phyloP scores from a whole-genome alignment of 2,113 vertebrate species.

The Leptodactylus fuscus region DNA sequence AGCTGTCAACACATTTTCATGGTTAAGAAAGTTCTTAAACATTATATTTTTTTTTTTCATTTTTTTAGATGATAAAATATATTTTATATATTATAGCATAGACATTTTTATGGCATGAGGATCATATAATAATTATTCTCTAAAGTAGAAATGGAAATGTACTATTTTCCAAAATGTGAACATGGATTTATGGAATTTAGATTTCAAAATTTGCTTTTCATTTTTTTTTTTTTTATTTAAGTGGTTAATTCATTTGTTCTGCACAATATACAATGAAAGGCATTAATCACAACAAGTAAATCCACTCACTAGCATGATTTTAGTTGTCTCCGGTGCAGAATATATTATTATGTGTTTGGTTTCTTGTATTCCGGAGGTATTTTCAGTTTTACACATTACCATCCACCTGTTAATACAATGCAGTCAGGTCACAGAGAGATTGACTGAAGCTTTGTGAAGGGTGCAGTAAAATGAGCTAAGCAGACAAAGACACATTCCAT shows the following conservation, averaged over 20 bases:
- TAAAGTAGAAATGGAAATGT: neutral
- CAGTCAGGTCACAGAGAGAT: conserved; percentile 6
- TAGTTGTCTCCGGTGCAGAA: neutral
- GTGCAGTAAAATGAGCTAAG: conserved; percentile 23
- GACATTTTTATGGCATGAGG: too few relatives aligned
- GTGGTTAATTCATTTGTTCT: neutral
- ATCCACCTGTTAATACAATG: conserved; percentile 52
- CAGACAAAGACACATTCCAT: conserved; percentile 52
- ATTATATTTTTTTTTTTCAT: neutral
- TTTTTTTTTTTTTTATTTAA: neutral
- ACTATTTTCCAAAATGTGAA: neutral
- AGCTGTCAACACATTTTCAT: neutral
- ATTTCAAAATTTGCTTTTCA: neutral
- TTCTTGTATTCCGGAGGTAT: conserved; percentile 37
- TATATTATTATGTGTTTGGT: conserved; percentile 37
- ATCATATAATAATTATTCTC: too few relatives aligned
- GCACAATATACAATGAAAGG: neutral
- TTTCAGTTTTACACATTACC: conserved; percentile 27
- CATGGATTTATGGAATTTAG: neutral
- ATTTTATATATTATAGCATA: neutral
- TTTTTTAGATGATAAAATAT: neutral
- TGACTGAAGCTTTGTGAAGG: conserved; percentile 24
- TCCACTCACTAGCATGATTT: conserved; percentile 4
- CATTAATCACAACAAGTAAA: neutral
- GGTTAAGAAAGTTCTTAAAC: neutral